Evolutionary conservation across 2,797 vertebrate species (phyloP).

Genomic region (Hoplostethus atlanticus): DNA sequence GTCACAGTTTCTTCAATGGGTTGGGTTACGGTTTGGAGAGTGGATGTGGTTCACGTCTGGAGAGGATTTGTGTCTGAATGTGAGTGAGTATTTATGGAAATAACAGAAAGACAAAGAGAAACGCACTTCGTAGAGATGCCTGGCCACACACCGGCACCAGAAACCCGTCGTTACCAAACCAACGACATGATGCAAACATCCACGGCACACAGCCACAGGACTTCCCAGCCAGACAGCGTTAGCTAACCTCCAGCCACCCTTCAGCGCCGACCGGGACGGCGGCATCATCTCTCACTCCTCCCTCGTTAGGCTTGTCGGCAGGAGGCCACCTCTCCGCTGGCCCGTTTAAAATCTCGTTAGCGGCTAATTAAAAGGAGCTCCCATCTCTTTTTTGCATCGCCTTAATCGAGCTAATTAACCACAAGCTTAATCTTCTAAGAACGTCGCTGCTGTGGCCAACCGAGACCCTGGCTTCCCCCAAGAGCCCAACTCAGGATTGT

Average conservation of each 20-base stretch:
- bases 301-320: constrained; percentile 73
- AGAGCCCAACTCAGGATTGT: constrained; percentile 75
- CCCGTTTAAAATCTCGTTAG: constrained; percentile 87
- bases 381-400: constrained; percentile 78
- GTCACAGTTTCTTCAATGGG: constrained; percentile 17
- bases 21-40: constrained; percentile 14
- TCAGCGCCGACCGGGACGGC: constrained; percentile 53
- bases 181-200: neutral
- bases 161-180: constrained; percentile 9
- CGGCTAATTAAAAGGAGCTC: constrained; percentile 85
- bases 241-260: constrained; percentile 63
- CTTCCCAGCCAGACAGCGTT: constrained; percentile 39
- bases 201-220: constrained; percentile 3
- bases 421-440: constrained; percentile 83
- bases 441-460: constrained; percentile 77
- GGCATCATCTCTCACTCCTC: constrained; percentile 60
- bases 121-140: neutral
- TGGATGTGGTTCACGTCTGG: neutral
- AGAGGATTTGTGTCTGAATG: neutral
- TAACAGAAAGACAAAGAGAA: constrained; percentile 14
- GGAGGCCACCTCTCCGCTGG: constrained; percentile 81
- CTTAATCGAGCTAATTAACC: constrained; percentile 85
- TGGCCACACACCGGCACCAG: neutral
- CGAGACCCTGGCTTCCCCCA: constrained; percentile 67
- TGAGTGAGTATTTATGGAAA: constrained; percentile 22